Evolutionary conservation across 2,888 invertebrate species (phyloP).

Genomic region (Phengaris alcon): DNA sequence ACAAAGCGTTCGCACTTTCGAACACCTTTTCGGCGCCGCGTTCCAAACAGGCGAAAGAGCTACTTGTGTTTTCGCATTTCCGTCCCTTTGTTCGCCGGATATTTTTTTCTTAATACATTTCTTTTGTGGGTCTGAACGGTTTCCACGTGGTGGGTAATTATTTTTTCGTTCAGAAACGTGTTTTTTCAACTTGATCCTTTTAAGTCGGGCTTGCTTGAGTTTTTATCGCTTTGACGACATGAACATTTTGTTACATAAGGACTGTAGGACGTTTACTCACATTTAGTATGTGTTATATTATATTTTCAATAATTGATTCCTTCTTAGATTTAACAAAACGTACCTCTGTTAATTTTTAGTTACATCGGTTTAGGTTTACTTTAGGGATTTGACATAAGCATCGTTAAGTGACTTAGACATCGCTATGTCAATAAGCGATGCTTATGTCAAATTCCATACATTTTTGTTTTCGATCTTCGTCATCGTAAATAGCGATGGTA

Average conservation of each 20-base stretch:
- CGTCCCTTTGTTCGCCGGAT: slow-evolving; percentile 39
- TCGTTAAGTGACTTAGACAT: no score
- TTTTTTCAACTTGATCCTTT: slow-evolving; percentile 6
- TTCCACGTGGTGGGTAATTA: slow-evolving; percentile 28
- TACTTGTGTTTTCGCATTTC: slow-evolving; percentile 42
- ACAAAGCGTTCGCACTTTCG: slow-evolving; percentile 27
- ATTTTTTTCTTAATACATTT: slow-evolving; percentile 38
- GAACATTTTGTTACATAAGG: not conserved
- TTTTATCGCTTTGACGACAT: not conserved
- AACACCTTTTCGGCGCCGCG: slow-evolving; percentile 34
- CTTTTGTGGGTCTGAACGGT: slow-evolving; percentile 40
- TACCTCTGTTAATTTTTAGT: no score
- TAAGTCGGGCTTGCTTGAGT: not conserved
- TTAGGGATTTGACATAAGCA: no score
- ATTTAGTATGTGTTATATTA: not conserved
- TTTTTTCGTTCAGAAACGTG: slow-evolving; percentile 27
- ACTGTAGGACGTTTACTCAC: no score
- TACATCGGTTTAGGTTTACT: no score
- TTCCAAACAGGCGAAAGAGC: slow-evolving; percentile 41
- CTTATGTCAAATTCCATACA: no score
- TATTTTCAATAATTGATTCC: no score
- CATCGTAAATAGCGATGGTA: no score
- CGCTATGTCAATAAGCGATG: no score
- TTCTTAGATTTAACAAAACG: no score
- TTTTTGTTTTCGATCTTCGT: no score